Percentiles rank a stretch among this genome's conserved stretches.
These are phyloP conservation scores for Gobionotothen gibberifrons DNA, from an alignment of 2,797 vertebrate genomes.

Conservation along the genomic window DNA sequence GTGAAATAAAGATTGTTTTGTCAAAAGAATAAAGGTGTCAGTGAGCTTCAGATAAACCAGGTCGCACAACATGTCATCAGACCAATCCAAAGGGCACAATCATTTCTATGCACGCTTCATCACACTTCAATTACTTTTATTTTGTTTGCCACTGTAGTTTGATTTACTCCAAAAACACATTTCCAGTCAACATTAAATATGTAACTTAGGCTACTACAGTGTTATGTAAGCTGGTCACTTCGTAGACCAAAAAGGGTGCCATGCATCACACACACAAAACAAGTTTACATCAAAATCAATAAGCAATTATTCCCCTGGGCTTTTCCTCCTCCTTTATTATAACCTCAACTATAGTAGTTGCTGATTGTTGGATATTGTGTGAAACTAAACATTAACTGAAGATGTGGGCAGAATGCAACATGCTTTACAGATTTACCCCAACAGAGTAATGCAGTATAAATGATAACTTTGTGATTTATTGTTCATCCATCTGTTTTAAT, in stretches of 20 bases:
- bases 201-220: conserved; percentile 6
- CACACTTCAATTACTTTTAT: background rate
- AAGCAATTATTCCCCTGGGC: too few species aligned
- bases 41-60: background rate
- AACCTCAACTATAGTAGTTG: too few species aligned
- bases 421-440: too few species aligned
- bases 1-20: conserved; percentile 4
- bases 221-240: background rate
- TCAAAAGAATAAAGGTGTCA: background rate
- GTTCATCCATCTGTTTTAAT: too few species aligned
- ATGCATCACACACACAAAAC: background rate
- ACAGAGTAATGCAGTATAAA: too few species aligned
- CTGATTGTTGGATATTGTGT: too few species aligned
- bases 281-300: too few species aligned
- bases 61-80: background rate
- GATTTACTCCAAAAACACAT: conserved; percentile 21
- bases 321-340: too few species aligned
- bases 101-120: too few species aligned
- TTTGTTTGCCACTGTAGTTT: background rate
- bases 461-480: too few species aligned
- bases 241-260: background rate
- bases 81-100: background rate
- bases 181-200: conserved; percentile 12
- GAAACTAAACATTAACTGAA: too few species aligned
- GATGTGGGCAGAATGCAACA: too few species aligned